These are phyloP conservation scores for Allolobophora icterica DNA, from an alignment of 2,888 invertebrate species.

Conservation along the genomic window DNA sequence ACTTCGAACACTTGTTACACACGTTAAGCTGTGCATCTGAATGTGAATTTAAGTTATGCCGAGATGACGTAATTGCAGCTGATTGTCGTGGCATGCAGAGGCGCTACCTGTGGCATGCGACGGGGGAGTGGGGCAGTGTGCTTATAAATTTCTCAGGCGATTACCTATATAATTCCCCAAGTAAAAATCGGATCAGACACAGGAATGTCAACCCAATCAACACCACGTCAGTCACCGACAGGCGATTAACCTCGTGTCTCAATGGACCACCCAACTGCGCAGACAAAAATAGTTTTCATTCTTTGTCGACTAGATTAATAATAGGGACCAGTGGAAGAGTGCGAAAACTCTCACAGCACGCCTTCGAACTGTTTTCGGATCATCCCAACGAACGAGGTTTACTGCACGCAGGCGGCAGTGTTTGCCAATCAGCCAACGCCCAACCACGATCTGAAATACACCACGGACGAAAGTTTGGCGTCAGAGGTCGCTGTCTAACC, in stretches of 20 bases:
- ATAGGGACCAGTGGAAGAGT: not conserved
- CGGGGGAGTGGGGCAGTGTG: not conserved
- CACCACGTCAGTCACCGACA: not conserved
- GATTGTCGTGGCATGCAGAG: not conserved
- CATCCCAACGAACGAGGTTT: not conserved
- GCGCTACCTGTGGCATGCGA: too few species aligned
- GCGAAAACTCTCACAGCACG: not conserved
- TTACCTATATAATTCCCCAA: not conserved
- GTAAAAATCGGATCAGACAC: not conserved
- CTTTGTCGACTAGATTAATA: not conserved
- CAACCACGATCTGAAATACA: not conserved
- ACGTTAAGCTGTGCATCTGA: too few species aligned
- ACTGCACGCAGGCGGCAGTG: not conserved
- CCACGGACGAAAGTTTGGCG: not conserved
- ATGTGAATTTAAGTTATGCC: too few species aligned
- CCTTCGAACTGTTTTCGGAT: not conserved
- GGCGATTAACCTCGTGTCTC: not conserved
- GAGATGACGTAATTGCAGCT: not conserved
- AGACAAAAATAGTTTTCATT: not conserved
- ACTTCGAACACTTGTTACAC: too few species aligned
- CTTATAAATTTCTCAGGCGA: not conserved
- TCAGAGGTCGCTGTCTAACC: not conserved
- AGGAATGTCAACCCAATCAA: not conserved
- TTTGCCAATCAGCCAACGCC: not conserved
- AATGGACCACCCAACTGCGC: not conserved